Evolutionary conservation across 2,888 invertebrate genomes (phyloP).

Genomic region (Dascillus cervinus): DNA sequence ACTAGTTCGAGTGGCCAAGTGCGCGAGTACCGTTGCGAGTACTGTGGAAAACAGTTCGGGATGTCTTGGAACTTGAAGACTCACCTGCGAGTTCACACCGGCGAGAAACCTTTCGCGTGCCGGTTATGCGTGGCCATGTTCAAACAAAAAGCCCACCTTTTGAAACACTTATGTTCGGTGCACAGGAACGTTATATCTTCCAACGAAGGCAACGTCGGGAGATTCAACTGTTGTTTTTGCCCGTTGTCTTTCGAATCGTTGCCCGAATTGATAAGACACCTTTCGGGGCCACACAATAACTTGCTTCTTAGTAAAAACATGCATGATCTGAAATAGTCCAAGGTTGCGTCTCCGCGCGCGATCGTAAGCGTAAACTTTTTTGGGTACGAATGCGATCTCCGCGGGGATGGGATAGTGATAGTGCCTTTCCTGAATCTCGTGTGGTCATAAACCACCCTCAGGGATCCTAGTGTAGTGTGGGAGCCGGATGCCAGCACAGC

Average conservation of each 20-base stretch:
- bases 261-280: constrained; percentile 77
- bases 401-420: constrained; percentile 24
- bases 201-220: constrained; percentile 64
- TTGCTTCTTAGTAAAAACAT: constrained; percentile 80
- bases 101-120: constrained; percentile 85
- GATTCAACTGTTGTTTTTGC: constrained; percentile 84
- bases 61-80: constrained; percentile 92
- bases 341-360: constrained; percentile 9
- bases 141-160: constrained; percentile 80
- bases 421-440: constrained; percentile 19
- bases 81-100: constrained; percentile 79
- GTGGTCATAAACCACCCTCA: constrained; percentile 30
- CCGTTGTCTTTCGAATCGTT: constrained; percentile 77
- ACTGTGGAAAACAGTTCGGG: constrained; percentile 85
- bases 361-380: constrained; percentile 14
- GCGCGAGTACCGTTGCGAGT: constrained; percentile 80
- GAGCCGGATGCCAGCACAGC: constrained; percentile 22
- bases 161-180: constrained; percentile 83
- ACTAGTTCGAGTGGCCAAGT: constrained; percentile 52
- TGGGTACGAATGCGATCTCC: constrained; percentile 16
- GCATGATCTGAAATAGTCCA: constrained; percentile 53
- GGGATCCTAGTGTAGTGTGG: constrained; percentile 25
- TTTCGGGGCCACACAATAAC: constrained; percentile 84
- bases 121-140: constrained; percentile 86
- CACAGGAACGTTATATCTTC: constrained; percentile 83